phyloP scores from a whole-genome alignment of 1,140 invertebrate genomes.

The Drosophila ficusphila region DNA sequence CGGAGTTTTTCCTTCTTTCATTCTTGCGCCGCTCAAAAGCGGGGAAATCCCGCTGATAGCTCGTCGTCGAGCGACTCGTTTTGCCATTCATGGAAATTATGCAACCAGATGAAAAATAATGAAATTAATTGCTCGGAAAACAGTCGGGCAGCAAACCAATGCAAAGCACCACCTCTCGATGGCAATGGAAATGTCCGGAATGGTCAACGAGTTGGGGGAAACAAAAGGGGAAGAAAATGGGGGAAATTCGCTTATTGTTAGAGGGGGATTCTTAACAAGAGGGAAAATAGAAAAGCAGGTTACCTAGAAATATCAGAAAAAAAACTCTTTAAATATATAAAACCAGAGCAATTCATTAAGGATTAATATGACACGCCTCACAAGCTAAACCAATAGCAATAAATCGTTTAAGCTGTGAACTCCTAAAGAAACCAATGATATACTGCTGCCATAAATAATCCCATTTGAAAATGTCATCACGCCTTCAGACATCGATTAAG shows the following conservation, averaged over 20 bases:
- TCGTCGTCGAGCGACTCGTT: slow-evolving; percentile 47
- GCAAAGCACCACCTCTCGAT: slow-evolving; percentile 3
- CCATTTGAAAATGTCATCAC: slow-evolving; percentile 13
- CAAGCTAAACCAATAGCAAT: neutral
- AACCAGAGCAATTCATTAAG: neutral
- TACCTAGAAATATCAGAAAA: neutral
- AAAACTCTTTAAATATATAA: neutral
- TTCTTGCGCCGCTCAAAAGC: neutral
- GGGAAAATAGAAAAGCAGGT: neutral
- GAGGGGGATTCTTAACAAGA: neutral
- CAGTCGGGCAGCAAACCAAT: slow-evolving; percentile 36
- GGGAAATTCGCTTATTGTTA: slow-evolving; percentile 1
- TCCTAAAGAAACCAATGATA: neutral
- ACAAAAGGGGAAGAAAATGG: neutral
- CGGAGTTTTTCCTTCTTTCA: slow-evolving; percentile 7
- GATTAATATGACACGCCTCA: neutral
- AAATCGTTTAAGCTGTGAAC: neutral
- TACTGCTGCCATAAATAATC: slow-evolving; percentile 8
- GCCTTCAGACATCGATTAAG: neutral
- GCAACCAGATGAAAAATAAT: slow-evolving; percentile 65
- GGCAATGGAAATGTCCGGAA: slow-evolving; percentile 13
- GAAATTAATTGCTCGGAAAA: slow-evolving; percentile 72
- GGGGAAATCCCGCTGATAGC: slow-evolving; percentile 46
- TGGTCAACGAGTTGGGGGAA: slow-evolving; percentile 15
- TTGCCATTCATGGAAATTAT: slow-evolving; percentile 55